phyloP scores from a whole-genome alignment of 2,797 vertebrate species.

The Muraenolepis orangiensis region DNA sequence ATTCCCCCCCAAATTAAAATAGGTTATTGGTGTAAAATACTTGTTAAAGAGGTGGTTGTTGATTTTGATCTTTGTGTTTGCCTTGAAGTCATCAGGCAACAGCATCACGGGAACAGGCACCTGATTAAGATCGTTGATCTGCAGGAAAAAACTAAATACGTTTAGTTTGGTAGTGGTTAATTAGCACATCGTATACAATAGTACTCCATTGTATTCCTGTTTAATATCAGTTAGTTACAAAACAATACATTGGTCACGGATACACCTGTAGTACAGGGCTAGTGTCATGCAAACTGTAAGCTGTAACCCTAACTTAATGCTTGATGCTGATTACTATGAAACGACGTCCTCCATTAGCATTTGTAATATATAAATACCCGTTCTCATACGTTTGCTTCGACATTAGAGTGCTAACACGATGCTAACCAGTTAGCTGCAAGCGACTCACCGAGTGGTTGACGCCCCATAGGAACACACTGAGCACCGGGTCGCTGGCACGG shows the following conservation, averaged over 20 bases:
- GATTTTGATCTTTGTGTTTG: constrained; percentile 94
- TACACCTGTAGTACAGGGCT: not conserved
- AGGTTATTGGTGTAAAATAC: constrained; percentile 57
- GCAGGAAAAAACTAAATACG: constrained; percentile 17
- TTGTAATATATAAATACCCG: not conserved
- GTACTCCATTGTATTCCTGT: not conserved
- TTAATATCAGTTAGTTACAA: not conserved
- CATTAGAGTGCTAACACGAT: constrained; percentile 24
- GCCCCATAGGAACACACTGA: constrained; percentile 93
- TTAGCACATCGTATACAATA: not conserved
- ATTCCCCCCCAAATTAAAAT: not conserved
- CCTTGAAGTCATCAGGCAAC: constrained; percentile 93
- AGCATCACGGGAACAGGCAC: constrained; percentile 92
- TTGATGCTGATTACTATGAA: not conserved
- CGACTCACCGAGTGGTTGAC: constrained; percentile 88
- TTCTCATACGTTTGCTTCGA: constrained; percentile 14
- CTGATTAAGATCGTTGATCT: constrained; percentile 93
- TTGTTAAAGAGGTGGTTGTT: constrained; percentile 97
- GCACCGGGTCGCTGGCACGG: constrained; percentile 85
- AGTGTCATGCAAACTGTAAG: not conserved
- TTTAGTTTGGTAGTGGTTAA: not conserved
- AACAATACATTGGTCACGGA: not conserved
- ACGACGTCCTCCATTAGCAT: not conserved
- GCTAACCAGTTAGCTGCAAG: constrained; percentile 15
- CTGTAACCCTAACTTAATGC: not conserved